Base-by-base conservation (phyloP, 2,797 vertebrate species). In the Neosilurus hyrtlii region DNA sequence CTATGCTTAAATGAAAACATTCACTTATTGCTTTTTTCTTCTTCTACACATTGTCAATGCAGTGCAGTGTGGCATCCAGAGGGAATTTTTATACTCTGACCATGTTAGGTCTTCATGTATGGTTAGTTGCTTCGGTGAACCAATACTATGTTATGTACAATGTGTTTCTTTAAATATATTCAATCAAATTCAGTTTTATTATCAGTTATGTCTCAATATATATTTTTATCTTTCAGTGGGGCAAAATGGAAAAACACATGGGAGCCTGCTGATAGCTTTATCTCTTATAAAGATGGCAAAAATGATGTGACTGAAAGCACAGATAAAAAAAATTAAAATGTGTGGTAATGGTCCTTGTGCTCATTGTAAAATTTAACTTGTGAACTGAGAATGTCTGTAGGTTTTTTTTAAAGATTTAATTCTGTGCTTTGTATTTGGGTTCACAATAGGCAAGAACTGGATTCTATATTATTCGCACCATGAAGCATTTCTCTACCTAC, bases 241-340 rank as follows among this genome's bases (percentile, higher is more conserved):
- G 87, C 87, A 70, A 88, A 88, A 75, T 89, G 87, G 86, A 86
- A 88, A 76, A 89, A 89, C 81, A 88, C 87, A 4, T 89, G 87
- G 88, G 87, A 87, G 59, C 88, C 87, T 67, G 86, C 86, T 35
- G 84, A 88, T 59, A 89, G 81, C 49, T 88, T 88, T 83, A 85
- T 83, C 18, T 82, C 84, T 5, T 84, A 71, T 66, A 83, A 86
- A 51, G 83, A 87, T 51, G 57, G 56, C 51, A 73, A 73, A 66
- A 49, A 54, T 51, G 80, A 85, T 15, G 72, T 74, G 8, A 51
- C 24, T 54, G 75, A 18, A 67, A n/a, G 75, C 7, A 12, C 62
- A 11, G 26, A 52, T 20, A 51, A 24, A 30, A 12, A 22, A 30
- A 74, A 37, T 51, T 83, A 35, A 67, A 26, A 52, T 54, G 26